A percentile compares a stretch with the other conserved stretches of the same genome.
These are phyloP conservation scores for Apeltes quadracus DNA, from an alignment of 2,113 vertebrate species.

Conservation along the genomic window DNA sequence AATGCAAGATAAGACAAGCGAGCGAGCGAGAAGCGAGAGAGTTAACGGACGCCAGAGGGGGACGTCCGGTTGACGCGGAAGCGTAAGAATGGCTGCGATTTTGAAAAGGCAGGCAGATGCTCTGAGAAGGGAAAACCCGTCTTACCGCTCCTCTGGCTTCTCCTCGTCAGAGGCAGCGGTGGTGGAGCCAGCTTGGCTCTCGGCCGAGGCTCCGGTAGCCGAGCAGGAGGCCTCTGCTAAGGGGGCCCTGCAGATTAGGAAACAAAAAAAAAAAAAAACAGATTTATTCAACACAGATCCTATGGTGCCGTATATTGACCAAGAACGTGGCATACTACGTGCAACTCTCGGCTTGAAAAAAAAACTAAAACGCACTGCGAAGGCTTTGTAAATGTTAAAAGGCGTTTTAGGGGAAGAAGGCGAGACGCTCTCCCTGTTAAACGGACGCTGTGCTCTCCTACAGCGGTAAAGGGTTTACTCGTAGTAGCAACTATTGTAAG, in stretches of 20 bases:
- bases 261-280: background rate
- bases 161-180: conserved; percentile 57
- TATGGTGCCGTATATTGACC: background rate
- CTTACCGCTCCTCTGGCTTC: conserved; percentile 71
- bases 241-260: conserved; percentile 49
- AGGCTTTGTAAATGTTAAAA: background rate
- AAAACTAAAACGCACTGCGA: background rate
- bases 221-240: conserved; percentile 45
- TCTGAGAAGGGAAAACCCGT: no score
- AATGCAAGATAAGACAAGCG: conserved; percentile 11
- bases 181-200: conserved; percentile 37
- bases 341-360: background rate
- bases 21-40: conserved; percentile 5
- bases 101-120: no score
- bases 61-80: conserved; percentile 11
- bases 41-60: conserved; percentile 16
- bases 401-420: background rate
- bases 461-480: background rate
- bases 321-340: background rate
- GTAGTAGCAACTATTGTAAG: background rate
- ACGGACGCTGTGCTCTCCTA: background rate
- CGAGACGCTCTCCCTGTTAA: background rate
- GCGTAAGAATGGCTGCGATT: background rate
- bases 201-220: conserved; percentile 38
- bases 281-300: background rate